Evolutionary conservation across 2,113 vertebrate genomes (phyloP), one percentile per base, ranked within the genome.

Genomic region (Tachysurus fulvidraco): DNA sequence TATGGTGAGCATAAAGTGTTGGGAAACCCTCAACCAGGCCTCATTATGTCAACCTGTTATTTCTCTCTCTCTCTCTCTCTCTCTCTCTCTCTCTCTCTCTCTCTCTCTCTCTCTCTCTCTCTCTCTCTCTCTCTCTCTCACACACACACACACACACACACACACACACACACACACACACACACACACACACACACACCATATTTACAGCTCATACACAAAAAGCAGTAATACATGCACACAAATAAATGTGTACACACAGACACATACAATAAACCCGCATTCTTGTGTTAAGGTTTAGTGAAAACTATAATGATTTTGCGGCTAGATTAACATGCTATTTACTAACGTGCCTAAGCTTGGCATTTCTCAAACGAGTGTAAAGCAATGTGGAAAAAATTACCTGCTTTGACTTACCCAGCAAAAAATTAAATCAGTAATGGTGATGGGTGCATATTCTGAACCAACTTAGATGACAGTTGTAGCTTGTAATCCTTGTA

Each of bases 381-480:
- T 86, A 91, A 85, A 89, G 85, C 85, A 87, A 82, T 77, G 77
- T 79, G 78, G 0, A 85, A 64, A 85, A 86, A 88, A 85, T 82
- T 65, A 30, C 50, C 69, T 83, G 83, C 60, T 65, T 30, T 93
- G 94, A 98, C 97, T 98, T 98, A 99, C 98, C 98, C 95, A 98
- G 90, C 95, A 93, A 94, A 93, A 90, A 94, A 93, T 92, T 94
- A 93, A 96, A 93, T 93, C 94, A 83, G 92, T 93, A 93, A 94
- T 94, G 92, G 89, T 91, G 82, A 96, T 95, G 96, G 97, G 96
- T 97, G 97, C 97, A 99, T 98, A 99, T 99, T 99, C 97, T 98
- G 98, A 97, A 97, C 98, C 98, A 99, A 99, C 98, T 99, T 99
- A 99, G 98, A 99, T 99, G 98, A 96, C 98, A 99, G 98, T 99